phyloP scores from a whole-genome alignment of 2,113 vertebrate genomes.

The Otocyon megalotis region DNA sequence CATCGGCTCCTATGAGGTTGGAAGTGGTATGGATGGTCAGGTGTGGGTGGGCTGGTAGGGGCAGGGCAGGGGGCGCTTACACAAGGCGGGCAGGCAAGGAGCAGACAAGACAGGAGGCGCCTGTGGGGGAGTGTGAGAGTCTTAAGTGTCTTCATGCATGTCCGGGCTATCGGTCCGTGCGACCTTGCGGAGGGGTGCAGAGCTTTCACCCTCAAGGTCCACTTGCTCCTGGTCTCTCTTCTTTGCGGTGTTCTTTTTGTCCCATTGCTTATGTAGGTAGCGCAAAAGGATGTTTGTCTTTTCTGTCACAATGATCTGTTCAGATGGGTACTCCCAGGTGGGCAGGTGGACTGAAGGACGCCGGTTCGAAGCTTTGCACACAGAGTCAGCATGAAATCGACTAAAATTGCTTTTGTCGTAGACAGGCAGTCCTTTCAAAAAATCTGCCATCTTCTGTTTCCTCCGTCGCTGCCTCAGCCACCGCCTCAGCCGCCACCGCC shows the following conservation, averaged over 20 bases:
- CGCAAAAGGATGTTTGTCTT: slow-evolving; percentile 97
- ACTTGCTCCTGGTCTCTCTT: background rate
- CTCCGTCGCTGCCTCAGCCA: slow-evolving; percentile 69
- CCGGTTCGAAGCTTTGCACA: slow-evolving; percentile 98
- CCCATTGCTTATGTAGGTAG: slow-evolving; percentile 97
- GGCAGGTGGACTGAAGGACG: slow-evolving; percentile 97
- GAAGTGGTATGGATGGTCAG: slow-evolving; percentile 82
- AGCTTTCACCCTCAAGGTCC: too few relatives aligned
- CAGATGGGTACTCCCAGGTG: slow-evolving; percentile 96
- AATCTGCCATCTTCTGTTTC: slow-evolving; percentile 90
- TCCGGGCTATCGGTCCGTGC: too few relatives aligned
- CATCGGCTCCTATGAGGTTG: slow-evolving; percentile 84
- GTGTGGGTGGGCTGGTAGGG: background rate
- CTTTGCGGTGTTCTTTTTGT: slow-evolving; percentile 89
- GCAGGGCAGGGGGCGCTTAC: background rate
- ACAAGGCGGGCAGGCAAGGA: too few relatives aligned
- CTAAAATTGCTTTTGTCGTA: slow-evolving; percentile 99
- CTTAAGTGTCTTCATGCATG: too few relatives aligned
- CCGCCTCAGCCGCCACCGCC: slow-evolving; percentile 66
- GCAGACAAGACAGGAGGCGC: too few relatives aligned
- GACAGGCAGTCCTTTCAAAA: slow-evolving; percentile 97
- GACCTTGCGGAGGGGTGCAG: too few relatives aligned
- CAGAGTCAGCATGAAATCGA: slow-evolving; percentile 97
- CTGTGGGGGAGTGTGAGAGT: too few relatives aligned
- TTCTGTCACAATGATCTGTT: slow-evolving; percentile 99